Base-by-base conservation (phyloP, 2,113 vertebrate genomes). In the Cryptotis parvus region DNA sequence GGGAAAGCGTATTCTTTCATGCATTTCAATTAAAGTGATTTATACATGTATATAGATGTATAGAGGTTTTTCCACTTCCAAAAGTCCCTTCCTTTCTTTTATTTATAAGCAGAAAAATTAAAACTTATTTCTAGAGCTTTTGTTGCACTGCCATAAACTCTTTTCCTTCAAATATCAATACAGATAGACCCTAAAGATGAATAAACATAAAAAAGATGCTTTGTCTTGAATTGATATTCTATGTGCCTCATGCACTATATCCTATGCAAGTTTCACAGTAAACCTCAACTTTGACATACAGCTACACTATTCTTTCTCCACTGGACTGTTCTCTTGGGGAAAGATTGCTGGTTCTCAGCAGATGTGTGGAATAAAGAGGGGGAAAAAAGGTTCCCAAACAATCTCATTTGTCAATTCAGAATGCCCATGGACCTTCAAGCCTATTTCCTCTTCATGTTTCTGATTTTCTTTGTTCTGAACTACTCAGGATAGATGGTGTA, bases 381-480 rank as follows among this genome's bases (percentile, higher is more conserved):
- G n/a, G n/a, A 45, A 73, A 74, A 41, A 75, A 31, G 22, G 22
- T 14, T 12, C 49, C 43, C 14, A 14, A 14, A 63, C 63, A 68
- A 37, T 6, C 52, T 77, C 33, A 1, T 10, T 11, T 27, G 20
- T 85, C 69, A 31, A 65, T 22, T 52, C 87, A 29, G 6, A 81
- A 26, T 1, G n/a, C 65, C 78, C 9, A 1, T 5, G 41, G 66
- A n/a, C 49, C 61, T n/a, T 55, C n/a, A 16, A 37, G 52, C 7
- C 29, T 9, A 52, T 74, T 35, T 58, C 37, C 22, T 76, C 37
- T 27, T 69, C 49, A 37, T 0, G 4, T 37, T 79, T 86, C 58
- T 73, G 37, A 84, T 70, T 79, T 82, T 92, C 83, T 87, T 82
- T 49, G 58, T 52, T 91, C 77, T 41, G 73, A 89, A 66, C n/a